These are phyloP conservation scores for Epinotia nisella DNA, from an alignment of 2,888 invertebrate species.

Conservation along the genomic window DNA sequence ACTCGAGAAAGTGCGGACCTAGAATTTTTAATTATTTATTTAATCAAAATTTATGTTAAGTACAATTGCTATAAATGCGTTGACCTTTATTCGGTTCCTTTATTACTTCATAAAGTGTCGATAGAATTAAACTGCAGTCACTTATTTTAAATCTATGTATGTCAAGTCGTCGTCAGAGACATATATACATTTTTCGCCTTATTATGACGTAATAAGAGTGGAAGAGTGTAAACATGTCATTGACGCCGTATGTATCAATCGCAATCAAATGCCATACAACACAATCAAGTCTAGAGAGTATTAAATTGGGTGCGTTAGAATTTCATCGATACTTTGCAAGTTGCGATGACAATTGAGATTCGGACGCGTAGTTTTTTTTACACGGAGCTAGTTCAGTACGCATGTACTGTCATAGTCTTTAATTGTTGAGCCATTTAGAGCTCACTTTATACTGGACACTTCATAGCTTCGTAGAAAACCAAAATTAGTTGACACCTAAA, in stretches of 20 bases:
- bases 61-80: conserved; percentile 24
- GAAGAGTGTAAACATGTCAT: not conserved
- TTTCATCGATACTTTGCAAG: conserved; percentile 8
- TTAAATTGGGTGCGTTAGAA: not conserved
- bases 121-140: not conserved
- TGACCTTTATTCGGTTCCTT: conserved; percentile 67
- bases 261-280: not conserved
- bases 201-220: not conserved
- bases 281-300: not conserved
- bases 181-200: not conserved
- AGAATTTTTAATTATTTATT: conserved; percentile 56
- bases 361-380: conserved; percentile 62
- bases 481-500: too few species aligned
- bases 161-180: not conserved
- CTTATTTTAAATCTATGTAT: not conserved
- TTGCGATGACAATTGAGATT: not conserved
- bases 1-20: conserved; percentile 36
- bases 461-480: too few species aligned
- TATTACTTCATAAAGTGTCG: conserved; percentile 53
- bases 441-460: too few species aligned
- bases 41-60: conserved; percentile 24
- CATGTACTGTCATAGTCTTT: too few species aligned
- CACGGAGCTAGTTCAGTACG: conserved; percentile 77
- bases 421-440: too few species aligned
- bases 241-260: not conserved